Evolutionary conservation across 53 echinoderm and acorn worm genomes (phyloP).

Genomic region (Echinarachnius parma): DNA sequence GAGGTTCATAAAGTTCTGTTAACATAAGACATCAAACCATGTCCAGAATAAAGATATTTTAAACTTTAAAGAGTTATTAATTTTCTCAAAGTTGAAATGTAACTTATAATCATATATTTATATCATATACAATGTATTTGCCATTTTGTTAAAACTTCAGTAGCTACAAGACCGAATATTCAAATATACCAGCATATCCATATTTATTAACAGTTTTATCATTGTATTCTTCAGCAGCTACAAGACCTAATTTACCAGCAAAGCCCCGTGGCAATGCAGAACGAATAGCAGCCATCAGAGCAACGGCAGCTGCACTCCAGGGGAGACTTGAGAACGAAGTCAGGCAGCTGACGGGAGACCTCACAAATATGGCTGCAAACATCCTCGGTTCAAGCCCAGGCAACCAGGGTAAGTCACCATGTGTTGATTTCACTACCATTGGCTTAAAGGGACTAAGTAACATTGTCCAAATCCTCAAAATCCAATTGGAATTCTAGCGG

Average conservation of each 20-base stretch:
- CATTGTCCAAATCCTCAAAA: no score
- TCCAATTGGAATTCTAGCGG: no score
- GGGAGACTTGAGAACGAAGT: slow-evolving; percentile 89
- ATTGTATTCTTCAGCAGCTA: slow-evolving; percentile 3
- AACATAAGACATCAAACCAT: no score
- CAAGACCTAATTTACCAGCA: not conserved
- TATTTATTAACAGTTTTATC: not conserved
- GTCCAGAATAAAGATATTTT: no score
- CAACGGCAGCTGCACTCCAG: slow-evolving; percentile 84
- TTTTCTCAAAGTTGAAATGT: no score
- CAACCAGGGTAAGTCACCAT: slow-evolving; percentile 4
- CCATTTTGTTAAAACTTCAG: not conserved
- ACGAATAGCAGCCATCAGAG: slow-evolving; percentile 76
- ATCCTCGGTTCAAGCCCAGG: slow-evolving; percentile 14
- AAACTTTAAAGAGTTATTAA: no score
- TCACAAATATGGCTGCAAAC: slow-evolving; percentile 19
- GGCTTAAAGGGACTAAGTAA: no score
- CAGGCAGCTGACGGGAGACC: slow-evolving; percentile 69
- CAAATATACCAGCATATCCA: no score
- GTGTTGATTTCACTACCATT: no score
- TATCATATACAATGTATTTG: not conserved
- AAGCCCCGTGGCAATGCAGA: slow-evolving; percentile 60
- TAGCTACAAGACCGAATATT: no score
- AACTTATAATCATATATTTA: not conserved
- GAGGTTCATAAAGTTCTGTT: no score